phyloP scores from a whole-genome alignment of 1,140 invertebrate species.

The Tetramorium alpestre region DNA sequence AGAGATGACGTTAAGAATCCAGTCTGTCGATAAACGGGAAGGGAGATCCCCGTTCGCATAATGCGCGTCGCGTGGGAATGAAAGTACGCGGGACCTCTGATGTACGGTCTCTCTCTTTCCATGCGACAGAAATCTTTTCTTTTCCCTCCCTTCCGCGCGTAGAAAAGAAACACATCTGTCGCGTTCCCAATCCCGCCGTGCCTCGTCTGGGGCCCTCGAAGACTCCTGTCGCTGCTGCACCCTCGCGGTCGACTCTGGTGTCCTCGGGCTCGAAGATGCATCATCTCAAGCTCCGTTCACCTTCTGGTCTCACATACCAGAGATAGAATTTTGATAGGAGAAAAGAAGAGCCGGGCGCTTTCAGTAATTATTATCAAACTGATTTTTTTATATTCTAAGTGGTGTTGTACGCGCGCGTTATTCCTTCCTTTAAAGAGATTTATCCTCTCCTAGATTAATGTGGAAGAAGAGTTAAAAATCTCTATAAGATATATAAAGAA shows the following conservation, averaged over 20 bases:
- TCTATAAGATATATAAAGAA: too few relatives aligned
- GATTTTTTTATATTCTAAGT: neutral
- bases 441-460: too few relatives aligned
- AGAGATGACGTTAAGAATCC: conserved; percentile 61
- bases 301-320: too few relatives aligned
- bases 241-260: conserved; percentile 39
- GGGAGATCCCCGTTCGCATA: conserved; percentile 48
- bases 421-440: too few relatives aligned
- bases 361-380: neutral
- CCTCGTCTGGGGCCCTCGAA: neutral
- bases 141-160: conserved; percentile 14
- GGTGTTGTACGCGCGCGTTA: too few relatives aligned
- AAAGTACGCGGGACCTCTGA: conserved; percentile 40
- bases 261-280: neutral
- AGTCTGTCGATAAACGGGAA: conserved; percentile 56
- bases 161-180: conserved; percentile 66
- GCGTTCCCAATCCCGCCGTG: conserved; percentile 51
- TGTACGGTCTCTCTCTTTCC: conserved; percentile 42
- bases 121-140: conserved; percentile 13
- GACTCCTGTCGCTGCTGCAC: conserved; percentile 71
- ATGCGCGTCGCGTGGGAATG: conserved; percentile 58
- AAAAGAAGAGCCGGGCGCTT: neutral
- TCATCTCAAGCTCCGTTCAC: neutral
- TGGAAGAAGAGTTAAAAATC: too few relatives aligned
- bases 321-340: neutral